These are phyloP conservation scores for Erebia palarica DNA, from an alignment of 2,888 invertebrate genomes.

Conservation along the genomic window DNA sequence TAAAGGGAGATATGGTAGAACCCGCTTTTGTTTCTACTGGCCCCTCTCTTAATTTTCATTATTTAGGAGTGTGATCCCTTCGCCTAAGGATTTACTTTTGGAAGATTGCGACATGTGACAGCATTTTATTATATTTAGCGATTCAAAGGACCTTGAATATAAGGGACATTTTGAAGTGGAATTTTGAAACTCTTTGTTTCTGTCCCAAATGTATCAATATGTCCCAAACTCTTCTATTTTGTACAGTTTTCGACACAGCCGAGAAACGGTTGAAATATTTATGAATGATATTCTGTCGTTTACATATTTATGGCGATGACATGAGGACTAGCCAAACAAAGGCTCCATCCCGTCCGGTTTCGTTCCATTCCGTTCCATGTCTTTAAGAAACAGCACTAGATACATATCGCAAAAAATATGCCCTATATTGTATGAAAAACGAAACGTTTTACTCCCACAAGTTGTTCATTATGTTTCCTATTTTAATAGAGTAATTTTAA, in stretches of 20 bases:
- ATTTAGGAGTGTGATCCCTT: no score
- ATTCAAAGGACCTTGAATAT: neutral
- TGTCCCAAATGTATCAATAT: neutral
- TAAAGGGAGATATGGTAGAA: slow-evolving; percentile 45
- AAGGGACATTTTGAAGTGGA: neutral
- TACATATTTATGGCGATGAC: slow-evolving; percentile 69
- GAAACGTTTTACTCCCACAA: neutral
- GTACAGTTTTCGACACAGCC: slow-evolving; percentile 31
- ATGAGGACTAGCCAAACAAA: slow-evolving; percentile 62
- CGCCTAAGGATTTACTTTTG: no score
- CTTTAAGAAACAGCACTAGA: neutral
- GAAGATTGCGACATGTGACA: neutral
- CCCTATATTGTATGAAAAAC: neutral
- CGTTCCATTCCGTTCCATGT: neutral
- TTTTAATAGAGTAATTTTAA: slow-evolving; percentile 20
- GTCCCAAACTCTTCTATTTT: slow-evolving; percentile 23
- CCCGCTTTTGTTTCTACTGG: neutral
- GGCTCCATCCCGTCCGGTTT: slow-evolving; percentile 50
- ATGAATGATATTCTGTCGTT: slow-evolving; percentile 75
- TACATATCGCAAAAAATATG: neutral
- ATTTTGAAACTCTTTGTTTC: neutral
- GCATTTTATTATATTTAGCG: no score
- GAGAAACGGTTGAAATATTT: slow-evolving; percentile 60
- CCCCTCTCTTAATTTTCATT: neutral
- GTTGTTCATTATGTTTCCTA: slow-evolving; percentile 6